phyloP scores from a whole-genome alignment of 2,888 invertebrate species.

The Spicauda simplicius region DNA sequence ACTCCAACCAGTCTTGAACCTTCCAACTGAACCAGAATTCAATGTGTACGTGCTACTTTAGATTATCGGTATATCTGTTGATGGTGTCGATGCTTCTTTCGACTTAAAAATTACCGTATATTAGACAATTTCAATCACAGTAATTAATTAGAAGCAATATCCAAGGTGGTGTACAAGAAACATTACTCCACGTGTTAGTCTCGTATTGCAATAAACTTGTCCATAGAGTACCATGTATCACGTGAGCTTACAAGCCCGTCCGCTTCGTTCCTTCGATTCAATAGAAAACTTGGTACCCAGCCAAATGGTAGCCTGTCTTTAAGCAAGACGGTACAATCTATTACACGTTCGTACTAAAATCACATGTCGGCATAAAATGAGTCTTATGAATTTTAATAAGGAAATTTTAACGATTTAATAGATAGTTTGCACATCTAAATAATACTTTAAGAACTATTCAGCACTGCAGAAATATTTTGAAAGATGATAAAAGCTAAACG shows the following conservation, averaged over 20 bases:
- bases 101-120: too few relatives aligned
- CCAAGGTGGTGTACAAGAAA: background rate
- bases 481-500: too few relatives aligned
- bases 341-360: constrained; percentile 3
- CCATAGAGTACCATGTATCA: background rate
- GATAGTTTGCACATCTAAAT: background rate
- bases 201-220: constrained; percentile 11
- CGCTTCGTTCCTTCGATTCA: constrained; percentile 26
- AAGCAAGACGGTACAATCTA: constrained; percentile 28
- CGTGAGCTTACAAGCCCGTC: constrained; percentile 20
- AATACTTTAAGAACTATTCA: too few relatives aligned
- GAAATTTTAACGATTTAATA: background rate
- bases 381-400: background rate
- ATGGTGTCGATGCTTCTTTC: too few relatives aligned
- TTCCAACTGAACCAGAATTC: too few relatives aligned
- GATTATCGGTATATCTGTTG: too few relatives aligned
- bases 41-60: too few relatives aligned
- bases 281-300: constrained; percentile 30
- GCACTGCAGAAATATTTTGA: too few relatives aligned
- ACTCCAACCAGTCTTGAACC: too few relatives aligned
- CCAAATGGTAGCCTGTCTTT: constrained; percentile 24
- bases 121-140: too few relatives aligned
- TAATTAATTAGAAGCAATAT: background rate
- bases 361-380: background rate
- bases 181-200: background rate